Base-by-base conservation (phyloP, 2,113 vertebrate species). In the Trogon melanurus region DNA sequence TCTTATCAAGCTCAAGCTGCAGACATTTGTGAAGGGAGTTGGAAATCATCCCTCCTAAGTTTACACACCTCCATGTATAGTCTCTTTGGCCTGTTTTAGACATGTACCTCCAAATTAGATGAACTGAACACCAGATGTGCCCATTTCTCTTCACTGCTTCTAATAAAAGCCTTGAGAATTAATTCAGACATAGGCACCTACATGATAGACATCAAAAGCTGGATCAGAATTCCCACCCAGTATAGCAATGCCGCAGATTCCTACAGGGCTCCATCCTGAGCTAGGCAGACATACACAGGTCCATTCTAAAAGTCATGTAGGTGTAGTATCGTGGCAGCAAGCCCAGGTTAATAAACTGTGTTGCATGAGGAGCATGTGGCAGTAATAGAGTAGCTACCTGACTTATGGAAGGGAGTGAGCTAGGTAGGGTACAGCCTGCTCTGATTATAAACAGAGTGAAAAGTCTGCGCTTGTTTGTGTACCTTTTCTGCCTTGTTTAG, bases 401-500 rank as follows among this genome's bases (percentile, higher is more conserved):
- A 76, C 53, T 94, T 83, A 64, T 94, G 88, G 50, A 90, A 82
- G 45, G 56, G 44, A 80, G 20, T 47, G 72, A 91, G 47, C 25
- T 62, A 34, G 64, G 79, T 64, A 91, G 51, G 45, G 36, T 88
- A 56, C 7, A 5, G 44, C 34, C 64, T 80, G 72, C 60, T 80
- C 41, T 80, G 75, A 79, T 61, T 85, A 62, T 79, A 93, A 89
- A 65, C 21, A 74, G 30, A 88, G 56, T 38, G 56, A 5, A 86
- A 88, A 88, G 69, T 66, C 92, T 95, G 65, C 57, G 86, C 96
- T 92, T 86, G 76, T 66, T 92, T 91, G 48, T 93, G 76, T 74
- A 79, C 38, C 17, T 92, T 79, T 84, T 60, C 85, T 64, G 53
- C 57, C 64, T 70, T 84, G 74, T 92, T 92, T 81, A 75, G 62